Conservation (phyloP, 2,888 invertebrate genomes). For the Eupithecia centaureata region DNA sequence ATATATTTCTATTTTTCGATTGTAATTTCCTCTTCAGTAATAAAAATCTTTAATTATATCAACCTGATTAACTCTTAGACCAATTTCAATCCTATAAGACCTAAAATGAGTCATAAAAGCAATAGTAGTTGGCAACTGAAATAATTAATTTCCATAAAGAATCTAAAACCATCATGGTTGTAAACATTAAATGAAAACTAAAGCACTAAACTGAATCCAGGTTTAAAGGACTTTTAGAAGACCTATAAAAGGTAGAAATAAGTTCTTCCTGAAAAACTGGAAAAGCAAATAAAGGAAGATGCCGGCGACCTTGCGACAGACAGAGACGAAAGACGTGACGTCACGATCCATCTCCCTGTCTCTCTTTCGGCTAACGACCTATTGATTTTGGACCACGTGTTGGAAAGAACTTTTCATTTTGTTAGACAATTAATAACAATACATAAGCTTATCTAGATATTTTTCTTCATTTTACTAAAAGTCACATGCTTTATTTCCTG, state of each 20-base stretch:
- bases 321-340: constrained; percentile 50
- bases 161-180: background rate
- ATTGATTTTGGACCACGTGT: constrained; percentile 49
- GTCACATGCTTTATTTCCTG: too few species aligned
- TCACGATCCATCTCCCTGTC: constrained; percentile 48
- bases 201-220: background rate
- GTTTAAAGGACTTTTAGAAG: background rate
- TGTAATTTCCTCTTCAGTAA: too few species aligned
- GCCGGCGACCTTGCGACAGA: constrained; percentile 52
- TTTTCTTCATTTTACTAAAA: too few species aligned
- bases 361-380: constrained; percentile 47
- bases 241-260: background rate
- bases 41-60: too few species aligned
- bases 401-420: constrained; percentile 34
- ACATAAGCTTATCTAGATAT: background rate
- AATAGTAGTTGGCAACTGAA: too few species aligned
- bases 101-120: background rate
- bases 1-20: too few species aligned
- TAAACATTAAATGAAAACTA: background rate
- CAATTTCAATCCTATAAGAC: background rate
- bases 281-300: constrained; percentile 42
- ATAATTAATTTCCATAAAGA: too few species aligned
- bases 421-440: constrained; percentile 21
- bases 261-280: constrained; percentile 28
- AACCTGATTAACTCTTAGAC: background rate